Evolutionary conservation across 2,113 vertebrate genomes (phyloP), one percentile per base, ranked within the genome.

Genomic region (Nibea coibor): DNA sequence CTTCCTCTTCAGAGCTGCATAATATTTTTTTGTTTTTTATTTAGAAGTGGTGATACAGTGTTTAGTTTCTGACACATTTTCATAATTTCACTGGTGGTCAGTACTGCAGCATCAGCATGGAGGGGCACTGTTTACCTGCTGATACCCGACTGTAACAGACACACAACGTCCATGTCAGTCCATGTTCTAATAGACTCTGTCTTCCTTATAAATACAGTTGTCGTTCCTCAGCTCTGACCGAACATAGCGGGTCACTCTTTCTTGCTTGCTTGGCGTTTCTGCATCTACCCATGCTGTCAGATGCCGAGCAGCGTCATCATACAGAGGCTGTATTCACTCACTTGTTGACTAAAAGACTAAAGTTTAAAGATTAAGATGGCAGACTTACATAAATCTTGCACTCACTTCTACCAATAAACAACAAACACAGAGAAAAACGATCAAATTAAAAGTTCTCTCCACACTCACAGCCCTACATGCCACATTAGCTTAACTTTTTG

Each of bases 1-100:
- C 72, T 85, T 93, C 87, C 90, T 84, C 24, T 57, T 78, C 22
- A 20, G 50, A 77, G 17, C 26, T 68, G 50, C 77, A 88, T 26
- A 10, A 39, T 17, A 1, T 2, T 20, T 62, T 35, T 68, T n/a
- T 43, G 28, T n/a, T n/a, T n/a, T 54, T 65, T 65, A 42, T 22
- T 22, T 31, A 6, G 12, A 20, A n/a, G 51, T 20, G 3, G 4
- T 54, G 8, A 51, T 17, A 3, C 10, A 24, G 35, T 61, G 19
- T 59, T 59, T 50, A 20, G 42, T 31, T 72, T 59, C 15, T 4
- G 39, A n/a, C 53, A 17, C 43, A 43, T 12, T 24, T 42, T 0
- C 5, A 1, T 35, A 4, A 51, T 68, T 54, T 35, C 26, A 68
- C 5, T 15, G 17, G 3, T n/a, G 5, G 3, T 20, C 4, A 17